Base-by-base conservation (phyloP, 2,888 invertebrate genomes). In the Bugula neritina region DNA sequence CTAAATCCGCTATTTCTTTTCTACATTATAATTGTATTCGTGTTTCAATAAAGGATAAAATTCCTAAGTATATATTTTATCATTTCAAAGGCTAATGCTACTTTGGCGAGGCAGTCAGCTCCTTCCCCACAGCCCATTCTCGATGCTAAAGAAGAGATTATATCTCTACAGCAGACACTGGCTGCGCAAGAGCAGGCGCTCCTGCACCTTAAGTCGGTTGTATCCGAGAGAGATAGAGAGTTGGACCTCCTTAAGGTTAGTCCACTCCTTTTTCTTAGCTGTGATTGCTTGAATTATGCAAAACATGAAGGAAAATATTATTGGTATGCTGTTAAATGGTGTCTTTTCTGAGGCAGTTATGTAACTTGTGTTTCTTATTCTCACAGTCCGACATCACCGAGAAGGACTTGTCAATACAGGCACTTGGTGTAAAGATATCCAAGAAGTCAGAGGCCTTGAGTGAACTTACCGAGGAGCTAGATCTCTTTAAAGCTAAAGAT, bases 61-160 rank as follows among this genome's bases (percentile, higher is more conserved):
- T n/a, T n/a, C n/a, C n/a, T n/a, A n/a, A n/a, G n/a, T n/a, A n/a
- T n/a, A n/a, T n/a, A n/a, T n/a, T n/a, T n/a, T n/a, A n/a, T n/a
- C n/a, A n/a, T n/a, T n/a, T n/a, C n/a, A 31, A 5, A 63, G 63
- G 63, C 63, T 31, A 63, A 63, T 31, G 5, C 63, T 5, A 31
- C 63, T 5, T 31, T 63, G 3, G 27, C 63, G 10, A 21, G 63
- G 29, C 63, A 63, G 63, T 63, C 63, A 10, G 63, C 63, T n/a
- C 63, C 63, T 31, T 63, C 63, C 17, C 63, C 63, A 3, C 63
- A 63, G 31, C 63, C 63, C 63, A 63, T 63, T 31, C 25, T 63
- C 1, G 63, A 63, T 31, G 63, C 63, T 13, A 63, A 63, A 31
- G 31, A 63, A 31, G 63, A 63, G 31, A 63, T 63, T 31, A 63